These are phyloP conservation scores for Rhyzopertha dominica DNA, from an alignment of 1,140 invertebrate genomes.

Conservation along the genomic window DNA sequence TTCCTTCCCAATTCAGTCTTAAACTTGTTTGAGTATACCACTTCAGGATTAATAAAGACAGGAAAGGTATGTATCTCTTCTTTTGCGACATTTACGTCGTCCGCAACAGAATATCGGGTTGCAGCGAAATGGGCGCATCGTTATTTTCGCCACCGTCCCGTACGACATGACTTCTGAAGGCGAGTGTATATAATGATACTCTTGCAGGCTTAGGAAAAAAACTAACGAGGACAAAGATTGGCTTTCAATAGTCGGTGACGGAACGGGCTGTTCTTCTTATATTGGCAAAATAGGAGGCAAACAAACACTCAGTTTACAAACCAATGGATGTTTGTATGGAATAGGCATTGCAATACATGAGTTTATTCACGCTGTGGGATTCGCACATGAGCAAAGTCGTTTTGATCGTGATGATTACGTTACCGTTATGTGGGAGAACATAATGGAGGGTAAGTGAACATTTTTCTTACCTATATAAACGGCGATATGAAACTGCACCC, in stretches of 20 bases:
- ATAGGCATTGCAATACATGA: conserved; percentile 79
- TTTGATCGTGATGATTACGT: conserved; percentile 73
- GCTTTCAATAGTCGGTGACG: conserved; percentile 58
- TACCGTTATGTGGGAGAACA: conserved; percentile 66
- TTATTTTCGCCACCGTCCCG: too few relatives aligned
- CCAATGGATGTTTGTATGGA: conserved; percentile 49
- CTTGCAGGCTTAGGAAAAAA: conserved; percentile 45
- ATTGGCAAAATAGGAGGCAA: conserved; percentile 65
- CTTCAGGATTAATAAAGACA: too few relatives aligned
- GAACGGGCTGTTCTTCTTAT: conserved; percentile 76
- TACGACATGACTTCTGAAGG: too few relatives aligned
- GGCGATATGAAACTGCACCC: too few relatives aligned
- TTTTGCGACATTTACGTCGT: too few relatives aligned
- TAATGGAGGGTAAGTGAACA: conserved; percentile 57
- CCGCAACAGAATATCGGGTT: too few relatives aligned
- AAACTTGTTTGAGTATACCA: too few relatives aligned
- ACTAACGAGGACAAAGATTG: conserved; percentile 58
- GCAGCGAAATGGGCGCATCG: too few relatives aligned
- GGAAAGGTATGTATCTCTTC: too few relatives aligned
- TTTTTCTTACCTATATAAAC: too few relatives aligned
- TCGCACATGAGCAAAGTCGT: conserved; percentile 82
- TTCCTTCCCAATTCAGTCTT: too few relatives aligned
- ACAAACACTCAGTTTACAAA: conserved; percentile 69
- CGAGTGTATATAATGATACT: too few relatives aligned
- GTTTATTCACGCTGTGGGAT: conserved; percentile 79